phyloP scores from a whole-genome alignment of 2,888 invertebrate genomes.

The Gonocerus acuteangulatus region DNA sequence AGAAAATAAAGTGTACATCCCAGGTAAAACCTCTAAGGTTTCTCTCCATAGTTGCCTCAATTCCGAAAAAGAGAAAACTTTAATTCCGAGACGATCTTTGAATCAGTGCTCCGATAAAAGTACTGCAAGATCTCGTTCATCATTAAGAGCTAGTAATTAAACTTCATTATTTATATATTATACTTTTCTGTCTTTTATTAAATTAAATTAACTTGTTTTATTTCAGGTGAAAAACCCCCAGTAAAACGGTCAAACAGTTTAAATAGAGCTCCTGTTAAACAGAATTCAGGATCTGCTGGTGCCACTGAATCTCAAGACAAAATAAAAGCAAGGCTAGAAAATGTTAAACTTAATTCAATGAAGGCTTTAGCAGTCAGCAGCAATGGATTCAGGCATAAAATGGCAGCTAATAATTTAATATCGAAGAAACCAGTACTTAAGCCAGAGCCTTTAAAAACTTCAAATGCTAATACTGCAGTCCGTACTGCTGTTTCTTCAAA shows the following conservation, averaged over 20 bases:
- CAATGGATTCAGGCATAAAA: conserved; percentile 11
- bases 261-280: conserved; percentile 23
- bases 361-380: not conserved
- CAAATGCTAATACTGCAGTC: not conserved
- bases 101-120: not conserved
- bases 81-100: not conserved
- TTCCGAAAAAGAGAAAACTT: conserved; percentile 1
- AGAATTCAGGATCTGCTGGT: not conserved
- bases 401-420: not conserved
- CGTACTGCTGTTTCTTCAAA: too few species aligned
- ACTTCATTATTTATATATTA: not conserved
- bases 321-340: conserved; percentile 17
- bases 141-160: conserved; percentile 22
- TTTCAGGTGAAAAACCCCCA: conserved; percentile 24
- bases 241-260: conserved; percentile 27
- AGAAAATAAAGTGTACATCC: conserved; percentile 18
- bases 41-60: conserved; percentile 11
- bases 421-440: not conserved
- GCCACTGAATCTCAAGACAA: conserved; percentile 1
- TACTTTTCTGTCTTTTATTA: not conserved
- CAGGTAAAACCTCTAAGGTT: conserved; percentile 9
- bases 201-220: not conserved
- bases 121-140: conserved; percentile 13
- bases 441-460: conserved; percentile 9
- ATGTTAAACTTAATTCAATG: conserved; percentile 7